Percentiles rank a stretch among this genome's conserved stretches.
Conservation (phyloP, 2,113 vertebrate species). For the Urocitellus parryii region DNA sequence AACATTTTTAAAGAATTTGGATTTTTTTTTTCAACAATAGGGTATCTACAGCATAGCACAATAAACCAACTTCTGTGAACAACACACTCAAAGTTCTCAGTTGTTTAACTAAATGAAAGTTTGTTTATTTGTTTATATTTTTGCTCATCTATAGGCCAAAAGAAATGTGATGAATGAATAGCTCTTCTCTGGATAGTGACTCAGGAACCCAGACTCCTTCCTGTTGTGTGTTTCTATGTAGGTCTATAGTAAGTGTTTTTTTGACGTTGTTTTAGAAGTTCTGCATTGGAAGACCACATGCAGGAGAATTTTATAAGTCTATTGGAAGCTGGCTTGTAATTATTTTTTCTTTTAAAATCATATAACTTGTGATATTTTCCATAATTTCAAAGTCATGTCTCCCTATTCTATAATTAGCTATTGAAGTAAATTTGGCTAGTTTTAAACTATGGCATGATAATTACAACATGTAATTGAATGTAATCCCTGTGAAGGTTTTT, state of each 20-base stretch:
- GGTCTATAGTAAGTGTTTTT: too few species aligned
- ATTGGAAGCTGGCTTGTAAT: neutral
- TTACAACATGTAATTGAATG: neutral
- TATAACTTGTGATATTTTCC: neutral
- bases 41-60: neutral
- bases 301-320: neutral
- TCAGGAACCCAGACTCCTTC: neutral
- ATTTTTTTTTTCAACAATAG: slow-evolving; percentile 7
- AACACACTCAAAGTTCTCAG: neutral
- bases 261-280: neutral
- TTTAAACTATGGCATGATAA: neutral
- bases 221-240: rapidly evolving
- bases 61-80: neutral
- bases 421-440: neutral
- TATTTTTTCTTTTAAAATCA: neutral
- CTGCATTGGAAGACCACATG: neutral
- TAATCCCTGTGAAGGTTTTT: neutral
- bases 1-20: neutral
- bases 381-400: neutral
- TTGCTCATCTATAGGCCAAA: neutral
- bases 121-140: neutral
- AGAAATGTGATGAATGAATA: neutral
- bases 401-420: neutral
- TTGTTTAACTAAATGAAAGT: neutral
- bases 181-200: neutral